Evolutionary conservation across 2,888 invertebrate genomes (phyloP).

Genomic region (Cremastinae sp.): DNA sequence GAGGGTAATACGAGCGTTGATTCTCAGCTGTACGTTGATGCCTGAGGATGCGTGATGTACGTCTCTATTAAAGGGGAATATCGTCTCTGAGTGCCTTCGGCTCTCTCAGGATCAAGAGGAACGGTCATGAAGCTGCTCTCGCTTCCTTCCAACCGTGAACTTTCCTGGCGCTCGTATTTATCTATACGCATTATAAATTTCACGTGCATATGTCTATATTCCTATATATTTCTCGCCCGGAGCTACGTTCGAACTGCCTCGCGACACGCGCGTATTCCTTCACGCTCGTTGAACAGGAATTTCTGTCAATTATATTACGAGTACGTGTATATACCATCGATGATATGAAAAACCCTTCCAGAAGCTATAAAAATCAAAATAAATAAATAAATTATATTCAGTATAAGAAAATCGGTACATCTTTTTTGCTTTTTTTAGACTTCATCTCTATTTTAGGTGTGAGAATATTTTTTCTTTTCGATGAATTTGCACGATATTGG

Average conservation of each 20-base stretch:
- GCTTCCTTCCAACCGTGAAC: conserved; percentile 31
- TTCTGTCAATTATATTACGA: conserved; percentile 54
- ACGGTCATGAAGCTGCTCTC: conserved; percentile 30
- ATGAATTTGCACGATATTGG: too few species aligned
- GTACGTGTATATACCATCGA: conserved; percentile 10
- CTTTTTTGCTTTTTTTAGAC: too few species aligned
- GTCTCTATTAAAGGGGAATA: conserved; percentile 55
- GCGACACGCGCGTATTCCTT: conserved; percentile 52
- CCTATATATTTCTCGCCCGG: conserved; percentile 9
- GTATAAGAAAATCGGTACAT: too few species aligned
- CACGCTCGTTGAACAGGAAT: conserved; percentile 52
- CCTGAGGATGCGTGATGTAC: conserved; percentile 46
- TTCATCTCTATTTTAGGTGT: too few species aligned
- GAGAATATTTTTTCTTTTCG: too few species aligned
- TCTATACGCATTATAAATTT: conserved; percentile 4
- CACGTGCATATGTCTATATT: neutral
- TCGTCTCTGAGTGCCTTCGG: conserved; percentile 21
- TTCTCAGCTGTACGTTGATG: conserved; percentile 17
- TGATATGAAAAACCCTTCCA: conserved; percentile 26
- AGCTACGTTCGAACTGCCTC: conserved; percentile 40
- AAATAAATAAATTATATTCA: neutral
- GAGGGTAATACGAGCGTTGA: conserved; percentile 23
- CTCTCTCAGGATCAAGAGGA: conserved; percentile 31
- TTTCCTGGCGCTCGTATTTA: conserved; percentile 7
- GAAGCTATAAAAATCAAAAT: conserved; percentile 5